Percentiles rank a stretch among this genome's conserved stretches.
These are phyloP conservation scores for Lithophane semibrunnea DNA, from an alignment of 2,888 invertebrate species.

Conservation along the genomic window DNA sequence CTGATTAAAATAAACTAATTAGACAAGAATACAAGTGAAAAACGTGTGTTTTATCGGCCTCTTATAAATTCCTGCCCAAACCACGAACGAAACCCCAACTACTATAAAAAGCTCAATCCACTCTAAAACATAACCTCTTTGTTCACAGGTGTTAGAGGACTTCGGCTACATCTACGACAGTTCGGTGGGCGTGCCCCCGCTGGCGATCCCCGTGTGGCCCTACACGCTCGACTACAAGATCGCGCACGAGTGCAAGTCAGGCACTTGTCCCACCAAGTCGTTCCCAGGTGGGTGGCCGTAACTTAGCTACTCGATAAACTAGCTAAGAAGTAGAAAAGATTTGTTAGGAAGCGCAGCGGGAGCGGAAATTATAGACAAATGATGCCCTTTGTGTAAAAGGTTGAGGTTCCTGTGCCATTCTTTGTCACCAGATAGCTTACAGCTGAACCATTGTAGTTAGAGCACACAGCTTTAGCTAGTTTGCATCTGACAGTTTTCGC, in stretches of 20 bases:
- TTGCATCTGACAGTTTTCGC: neutral
- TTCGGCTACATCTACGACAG: conserved; percentile 98
- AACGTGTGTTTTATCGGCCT: neutral
- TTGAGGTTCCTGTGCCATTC: conserved; percentile 6
- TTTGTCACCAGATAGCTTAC: neutral
- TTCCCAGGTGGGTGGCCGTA: conserved; percentile 93
- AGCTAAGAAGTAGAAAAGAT: conserved; percentile 52
- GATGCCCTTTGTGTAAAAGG: conserved; percentile 13
- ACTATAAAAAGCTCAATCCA: neutral
- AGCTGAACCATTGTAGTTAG: neutral
- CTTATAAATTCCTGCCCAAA: neutral
- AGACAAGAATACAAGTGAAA: neutral
- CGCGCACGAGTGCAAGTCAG: conserved; percentile 97
- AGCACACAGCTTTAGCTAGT: conserved; percentile 17
- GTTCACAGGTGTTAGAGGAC: conserved; percentile 95
- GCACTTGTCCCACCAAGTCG: conserved; percentile 96
- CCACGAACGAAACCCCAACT: neutral
- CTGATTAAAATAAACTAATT: neutral
- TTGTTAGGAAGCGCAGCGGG: conserved; percentile 34
- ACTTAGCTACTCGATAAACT: conserved; percentile 55
- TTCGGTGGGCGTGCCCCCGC: conserved; percentile 96
- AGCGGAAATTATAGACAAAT: conserved; percentile 24
- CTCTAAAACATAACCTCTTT: conserved; percentile 15
- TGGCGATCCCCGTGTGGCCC: conserved; percentile 96
- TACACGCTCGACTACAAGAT: conserved; percentile 98